Conservation (phyloP, 2,797 vertebrate genomes). For the Gastrophryne carolinensis region DNA sequence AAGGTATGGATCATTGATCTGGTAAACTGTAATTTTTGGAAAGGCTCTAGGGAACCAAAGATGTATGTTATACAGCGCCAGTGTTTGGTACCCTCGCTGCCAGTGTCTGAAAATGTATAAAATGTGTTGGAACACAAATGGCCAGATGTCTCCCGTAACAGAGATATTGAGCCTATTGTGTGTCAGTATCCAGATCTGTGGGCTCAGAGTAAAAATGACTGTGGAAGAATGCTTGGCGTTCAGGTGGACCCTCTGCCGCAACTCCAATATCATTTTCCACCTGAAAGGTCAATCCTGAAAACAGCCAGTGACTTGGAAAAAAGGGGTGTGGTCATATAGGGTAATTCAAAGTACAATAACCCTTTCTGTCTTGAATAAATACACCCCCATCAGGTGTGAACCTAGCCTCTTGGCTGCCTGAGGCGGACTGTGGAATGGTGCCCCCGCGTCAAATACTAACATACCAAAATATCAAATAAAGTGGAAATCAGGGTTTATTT, state of each 20-base stretch:
- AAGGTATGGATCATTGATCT: background rate
- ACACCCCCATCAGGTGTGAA: no score
- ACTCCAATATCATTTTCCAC: background rate
- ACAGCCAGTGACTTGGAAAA: background rate
- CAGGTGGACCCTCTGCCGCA: constrained; percentile 1
- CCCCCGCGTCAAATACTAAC: no score
- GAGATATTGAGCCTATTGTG: no score
- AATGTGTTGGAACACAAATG: background rate
- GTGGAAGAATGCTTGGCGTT: background rate
- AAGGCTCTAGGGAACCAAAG: background rate
- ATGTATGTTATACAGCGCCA: no score
- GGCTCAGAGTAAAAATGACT: background rate
- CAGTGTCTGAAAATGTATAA: no score
- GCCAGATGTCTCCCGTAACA: no score
- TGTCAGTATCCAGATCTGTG: no score
- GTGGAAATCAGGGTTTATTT: no score
- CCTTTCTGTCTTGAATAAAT: no score
- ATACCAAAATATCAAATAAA: no score
- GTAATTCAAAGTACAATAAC: background rate
- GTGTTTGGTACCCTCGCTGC: background rate
- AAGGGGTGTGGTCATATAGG: background rate
- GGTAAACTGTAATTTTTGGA: background rate
- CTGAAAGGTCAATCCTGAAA: background rate
- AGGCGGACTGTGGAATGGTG: no score
- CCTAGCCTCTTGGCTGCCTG: no score